These are phyloP conservation scores for Gymnocheta viridis DNA, from an alignment of 2,888 invertebrate genomes.

Conservation along the genomic window DNA sequence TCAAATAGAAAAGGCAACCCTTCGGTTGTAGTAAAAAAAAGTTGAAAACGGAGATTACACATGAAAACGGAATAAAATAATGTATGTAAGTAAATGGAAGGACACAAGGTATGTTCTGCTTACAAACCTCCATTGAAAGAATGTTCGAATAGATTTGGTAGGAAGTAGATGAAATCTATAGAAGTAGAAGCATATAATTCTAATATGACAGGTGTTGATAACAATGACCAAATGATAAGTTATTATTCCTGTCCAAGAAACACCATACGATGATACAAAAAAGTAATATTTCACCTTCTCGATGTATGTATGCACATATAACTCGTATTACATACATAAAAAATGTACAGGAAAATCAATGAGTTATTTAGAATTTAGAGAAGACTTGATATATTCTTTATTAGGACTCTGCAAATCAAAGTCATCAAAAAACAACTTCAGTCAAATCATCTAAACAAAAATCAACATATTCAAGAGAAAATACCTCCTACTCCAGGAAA, in stretches of 20 bases:
- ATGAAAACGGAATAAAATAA: not conserved
- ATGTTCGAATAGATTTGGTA: not conserved
- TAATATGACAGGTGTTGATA: constrained; percentile 10
- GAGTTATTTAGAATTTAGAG: constrained; percentile 21
- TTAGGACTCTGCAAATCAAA: not conserved
- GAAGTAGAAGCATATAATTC: not conserved
- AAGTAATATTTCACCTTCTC: constrained; percentile 25
- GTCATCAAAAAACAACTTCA: not conserved
- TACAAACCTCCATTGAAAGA: constrained; percentile 2
- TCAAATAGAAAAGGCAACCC: too few relatives aligned
- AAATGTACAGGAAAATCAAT: not conserved
- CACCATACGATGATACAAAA: constrained; percentile 24
- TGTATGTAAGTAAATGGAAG: not conserved
- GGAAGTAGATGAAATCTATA: constrained; percentile 7
- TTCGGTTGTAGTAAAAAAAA: not conserved
- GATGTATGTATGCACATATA: constrained; percentile 15
- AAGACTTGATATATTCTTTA: constrained; percentile 15
- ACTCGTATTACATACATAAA: constrained; percentile 29
- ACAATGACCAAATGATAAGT: too few relatives aligned
- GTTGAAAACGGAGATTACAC: not conserved
- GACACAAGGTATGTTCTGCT: constrained; percentile 6
- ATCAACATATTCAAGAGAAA: constrained; percentile 29
- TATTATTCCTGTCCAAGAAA: too few relatives aligned
- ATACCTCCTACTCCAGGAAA: too few relatives aligned
- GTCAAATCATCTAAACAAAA: not conserved